These are phyloP conservation scores for Mormyrus iriodes DNA, from an alignment of 2,113 vertebrate species.

Conservation along the genomic window DNA sequence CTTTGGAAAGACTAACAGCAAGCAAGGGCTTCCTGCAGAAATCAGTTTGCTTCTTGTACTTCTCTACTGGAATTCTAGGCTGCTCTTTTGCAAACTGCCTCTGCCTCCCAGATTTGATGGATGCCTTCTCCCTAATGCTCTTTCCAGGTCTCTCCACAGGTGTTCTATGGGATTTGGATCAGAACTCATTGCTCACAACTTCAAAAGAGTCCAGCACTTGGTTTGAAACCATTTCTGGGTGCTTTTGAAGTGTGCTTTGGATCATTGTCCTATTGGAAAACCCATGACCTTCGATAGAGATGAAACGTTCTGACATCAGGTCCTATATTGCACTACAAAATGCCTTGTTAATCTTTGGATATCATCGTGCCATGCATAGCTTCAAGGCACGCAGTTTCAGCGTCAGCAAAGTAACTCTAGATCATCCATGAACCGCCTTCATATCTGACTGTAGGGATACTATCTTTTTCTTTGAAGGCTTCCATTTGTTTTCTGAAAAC, in stretches of 20 bases:
- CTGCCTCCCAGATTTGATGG: not conserved
- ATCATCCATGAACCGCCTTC: not conserved
- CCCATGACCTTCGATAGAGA: not conserved
- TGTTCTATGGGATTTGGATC: not conserved
- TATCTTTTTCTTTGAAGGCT: not conserved
- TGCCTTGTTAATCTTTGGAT: not conserved
- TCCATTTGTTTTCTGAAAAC: not conserved
- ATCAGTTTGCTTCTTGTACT: not conserved
- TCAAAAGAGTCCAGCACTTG: not conserved
- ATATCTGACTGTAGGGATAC: not conserved
- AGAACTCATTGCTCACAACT: not conserved
- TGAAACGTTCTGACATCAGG: not conserved
- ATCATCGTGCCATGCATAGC: not conserved
- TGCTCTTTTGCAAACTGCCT: not conserved
- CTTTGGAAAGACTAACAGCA: not conserved
- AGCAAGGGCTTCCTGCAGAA: not conserved
- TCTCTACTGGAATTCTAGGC: not conserved
- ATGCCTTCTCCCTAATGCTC: not conserved
- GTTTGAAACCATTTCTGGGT: not conserved
- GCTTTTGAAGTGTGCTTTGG: not conserved
- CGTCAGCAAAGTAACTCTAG: not conserved
- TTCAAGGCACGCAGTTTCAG: not conserved
- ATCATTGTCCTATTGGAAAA: not conserved
- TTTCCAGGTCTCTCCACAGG: not conserved
- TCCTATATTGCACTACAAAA: not conserved